Conservation (phyloP, 1,140 invertebrate genomes). For the Hestina assimilis region DNA sequence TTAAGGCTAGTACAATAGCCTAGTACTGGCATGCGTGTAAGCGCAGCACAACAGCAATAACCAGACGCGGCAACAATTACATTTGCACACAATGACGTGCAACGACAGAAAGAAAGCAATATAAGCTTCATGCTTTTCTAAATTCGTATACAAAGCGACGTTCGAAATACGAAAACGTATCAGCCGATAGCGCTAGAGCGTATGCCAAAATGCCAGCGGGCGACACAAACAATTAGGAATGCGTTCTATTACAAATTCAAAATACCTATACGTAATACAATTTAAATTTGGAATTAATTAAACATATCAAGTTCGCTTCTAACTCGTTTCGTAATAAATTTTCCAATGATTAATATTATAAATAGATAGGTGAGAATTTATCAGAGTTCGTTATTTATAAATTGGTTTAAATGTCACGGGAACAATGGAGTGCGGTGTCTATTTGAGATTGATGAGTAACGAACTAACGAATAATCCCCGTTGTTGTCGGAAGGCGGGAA, state of each 20-base stretch:
- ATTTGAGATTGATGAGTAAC: conserved; percentile 74
- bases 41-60: conserved; percentile 26
- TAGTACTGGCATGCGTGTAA: conserved; percentile 17
- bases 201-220: conserved; percentile 70
- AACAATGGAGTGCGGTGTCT: conserved; percentile 68
- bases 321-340: neutral
- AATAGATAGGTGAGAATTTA: conserved; percentile 58
- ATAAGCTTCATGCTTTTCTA: conserved; percentile 59
- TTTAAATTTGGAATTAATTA: conserved; percentile 62
- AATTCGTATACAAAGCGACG: conserved; percentile 69
- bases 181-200: conserved; percentile 66
- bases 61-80: conserved; percentile 47
- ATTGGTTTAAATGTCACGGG: conserved; percentile 72
- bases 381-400: conserved; percentile 64
- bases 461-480: conserved; percentile 63
- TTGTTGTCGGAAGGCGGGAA: conserved; percentile 53
- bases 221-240: conserved; percentile 74
- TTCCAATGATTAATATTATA: conserved; percentile 10
- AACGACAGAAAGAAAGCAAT: conserved; percentile 57
- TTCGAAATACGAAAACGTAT: conserved; percentile 64
- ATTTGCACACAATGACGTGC: conserved; percentile 63
- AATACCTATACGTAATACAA: conserved; percentile 38
- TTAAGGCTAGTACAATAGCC: neutral
- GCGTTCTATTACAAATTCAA: conserved; percentile 59
- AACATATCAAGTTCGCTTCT: conserved; percentile 13